Conservation (phyloP, 2,797 vertebrate genomes). For the Pteropus rufus region DNA sequence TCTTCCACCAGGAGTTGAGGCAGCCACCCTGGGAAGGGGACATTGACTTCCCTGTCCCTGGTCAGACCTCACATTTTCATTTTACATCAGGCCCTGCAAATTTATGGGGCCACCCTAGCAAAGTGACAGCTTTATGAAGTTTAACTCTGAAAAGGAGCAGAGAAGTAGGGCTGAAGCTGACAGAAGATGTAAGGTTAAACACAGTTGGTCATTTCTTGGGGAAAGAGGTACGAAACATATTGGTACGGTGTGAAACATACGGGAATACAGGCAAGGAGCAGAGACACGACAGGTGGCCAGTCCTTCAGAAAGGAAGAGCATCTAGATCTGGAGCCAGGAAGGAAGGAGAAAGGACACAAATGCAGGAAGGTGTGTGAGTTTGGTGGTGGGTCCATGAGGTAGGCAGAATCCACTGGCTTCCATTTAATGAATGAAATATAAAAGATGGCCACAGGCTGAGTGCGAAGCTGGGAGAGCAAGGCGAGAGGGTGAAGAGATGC, state of each 20-base stretch:
- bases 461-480: too few relatives aligned
- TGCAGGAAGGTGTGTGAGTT: background rate
- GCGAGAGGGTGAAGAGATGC: background rate
- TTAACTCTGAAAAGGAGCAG: background rate
- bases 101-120: background rate
- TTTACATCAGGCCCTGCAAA: background rate
- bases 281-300: background rate
- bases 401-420: background rate
- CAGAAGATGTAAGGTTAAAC: background rate
- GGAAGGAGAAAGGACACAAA: background rate
- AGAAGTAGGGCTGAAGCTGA: background rate
- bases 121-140: background rate
- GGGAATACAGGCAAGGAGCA: fast-evolving
- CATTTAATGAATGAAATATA: background rate
- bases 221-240: background rate
- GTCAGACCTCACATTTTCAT: fast-evolving
- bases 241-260: background rate
- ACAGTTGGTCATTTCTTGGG: background rate
- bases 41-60: fast-evolving
- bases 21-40: background rate
- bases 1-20: too few relatives aligned
- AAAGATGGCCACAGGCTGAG: background rate
- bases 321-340: background rate
- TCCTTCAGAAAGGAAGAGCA: background rate
- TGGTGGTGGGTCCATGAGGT: background rate